Conservation (phyloP, 2,797 vertebrate species). For the Glyptemys insculpta region DNA sequence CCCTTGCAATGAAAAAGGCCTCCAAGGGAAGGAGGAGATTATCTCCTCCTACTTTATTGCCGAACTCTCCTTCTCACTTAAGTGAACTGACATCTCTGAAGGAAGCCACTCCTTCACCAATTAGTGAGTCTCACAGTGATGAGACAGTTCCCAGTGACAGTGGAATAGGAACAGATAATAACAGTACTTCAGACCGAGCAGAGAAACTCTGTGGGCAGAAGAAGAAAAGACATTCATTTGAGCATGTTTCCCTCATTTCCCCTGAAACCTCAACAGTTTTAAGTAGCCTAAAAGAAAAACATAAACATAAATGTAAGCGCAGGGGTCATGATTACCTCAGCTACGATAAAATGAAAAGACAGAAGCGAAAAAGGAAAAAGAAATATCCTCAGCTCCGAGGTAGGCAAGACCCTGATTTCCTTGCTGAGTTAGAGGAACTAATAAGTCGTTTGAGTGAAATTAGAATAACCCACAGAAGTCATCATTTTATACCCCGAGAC, state of each 20-base stretch:
- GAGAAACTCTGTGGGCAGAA: constrained; percentile 90
- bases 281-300: constrained; percentile 91
- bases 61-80: constrained; percentile 91
- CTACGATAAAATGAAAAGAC: constrained; percentile 92
- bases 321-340: constrained; percentile 90
- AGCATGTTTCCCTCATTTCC: constrained; percentile 84
- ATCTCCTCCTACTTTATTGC: constrained; percentile 87
- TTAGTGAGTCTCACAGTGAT: constrained; percentile 94
- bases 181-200: constrained; percentile 91
- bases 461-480: constrained; percentile 91
- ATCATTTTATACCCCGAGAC: constrained; percentile 94
- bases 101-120: constrained; percentile 92
- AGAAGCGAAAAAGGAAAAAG: constrained; percentile 96
- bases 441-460: constrained; percentile 91
- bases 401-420: constrained; percentile 94
- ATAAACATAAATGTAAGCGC: constrained; percentile 94
- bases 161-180: constrained; percentile 94
- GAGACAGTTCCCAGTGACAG: constrained; percentile 94
- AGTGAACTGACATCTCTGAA: constrained; percentile 90
- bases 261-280: constrained; percentile 81
- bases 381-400: constrained; percentile 93
- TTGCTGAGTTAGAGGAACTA: constrained; percentile 93
- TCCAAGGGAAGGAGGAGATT: constrained; percentile 86
- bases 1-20: constrained; percentile 91
- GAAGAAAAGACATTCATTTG: constrained; percentile 91